Percentiles rank a stretch among this genome's conserved stretches.
Evolutionary conservation across 2,113 vertebrate species (phyloP).

Genomic region (Alouatta palliata): DNA sequence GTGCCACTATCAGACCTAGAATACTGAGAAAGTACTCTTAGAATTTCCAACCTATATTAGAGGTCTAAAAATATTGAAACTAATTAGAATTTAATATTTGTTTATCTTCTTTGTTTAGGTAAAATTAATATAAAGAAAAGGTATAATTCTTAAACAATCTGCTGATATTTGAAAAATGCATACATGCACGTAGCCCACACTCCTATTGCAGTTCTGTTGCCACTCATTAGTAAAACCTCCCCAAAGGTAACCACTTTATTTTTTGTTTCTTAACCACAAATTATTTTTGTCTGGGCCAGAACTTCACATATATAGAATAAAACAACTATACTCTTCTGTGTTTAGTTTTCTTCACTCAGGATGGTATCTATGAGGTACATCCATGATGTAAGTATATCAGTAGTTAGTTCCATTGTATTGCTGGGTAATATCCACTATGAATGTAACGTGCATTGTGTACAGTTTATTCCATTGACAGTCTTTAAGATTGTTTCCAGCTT

Average conservation of each 20-base stretch:
- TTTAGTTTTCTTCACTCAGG: neutral
- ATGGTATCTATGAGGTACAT: neutral
- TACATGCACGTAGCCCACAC: neutral
- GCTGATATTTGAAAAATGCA: neutral
- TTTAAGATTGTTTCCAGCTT: neutral
- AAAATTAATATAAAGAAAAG: neutral
- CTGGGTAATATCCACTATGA: neutral
- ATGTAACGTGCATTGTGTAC: neutral
- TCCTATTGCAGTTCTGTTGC: no score
- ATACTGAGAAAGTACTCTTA: neutral
- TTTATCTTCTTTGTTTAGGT: neutral
- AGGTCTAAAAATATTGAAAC: neutral
- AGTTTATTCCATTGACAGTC: neutral
- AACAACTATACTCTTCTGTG: neutral
- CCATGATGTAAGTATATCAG: neutral
- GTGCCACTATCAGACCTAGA: neutral
- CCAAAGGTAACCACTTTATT: neutral
- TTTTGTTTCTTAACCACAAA: neutral
- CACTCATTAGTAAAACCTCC: neutral
- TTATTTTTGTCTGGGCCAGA: neutral
- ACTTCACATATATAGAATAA: neutral
- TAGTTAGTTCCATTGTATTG: neutral
- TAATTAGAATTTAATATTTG: neutral
- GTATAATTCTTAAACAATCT: neutral
- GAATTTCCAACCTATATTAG: neutral